Evolutionary conservation across 2,888 invertebrate genomes (phyloP).

Genomic region (Antitype chi): DNA sequence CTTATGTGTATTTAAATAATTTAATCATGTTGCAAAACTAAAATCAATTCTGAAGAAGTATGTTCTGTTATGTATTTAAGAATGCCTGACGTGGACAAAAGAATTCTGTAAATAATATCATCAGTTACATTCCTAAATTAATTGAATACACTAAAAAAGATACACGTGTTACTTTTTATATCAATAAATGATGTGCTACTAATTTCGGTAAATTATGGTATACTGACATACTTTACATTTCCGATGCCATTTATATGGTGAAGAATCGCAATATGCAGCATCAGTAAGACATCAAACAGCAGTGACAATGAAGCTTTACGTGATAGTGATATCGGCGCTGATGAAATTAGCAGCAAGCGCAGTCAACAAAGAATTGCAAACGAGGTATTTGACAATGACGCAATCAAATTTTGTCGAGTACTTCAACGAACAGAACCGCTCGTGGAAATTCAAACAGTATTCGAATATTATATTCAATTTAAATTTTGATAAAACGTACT

Average conservation of each 20-base stretch:
- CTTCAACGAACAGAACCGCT: conserved; percentile 7
- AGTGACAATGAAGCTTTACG: conserved; percentile 23
- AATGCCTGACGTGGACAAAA: background rate
- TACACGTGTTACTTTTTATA: background rate
- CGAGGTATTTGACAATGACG: conserved; percentile 6
- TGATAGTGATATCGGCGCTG: conserved; percentile 9
- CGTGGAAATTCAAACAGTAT: conserved; percentile 21
- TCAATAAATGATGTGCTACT: background rate
- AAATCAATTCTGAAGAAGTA: background rate
- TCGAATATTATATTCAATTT: background rate
- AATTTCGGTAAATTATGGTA: background rate
- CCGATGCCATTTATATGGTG: background rate
- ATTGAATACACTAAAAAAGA: background rate
- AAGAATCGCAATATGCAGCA: background rate
- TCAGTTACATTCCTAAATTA: conserved; percentile 5
- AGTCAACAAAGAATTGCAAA: conserved; percentile 24
- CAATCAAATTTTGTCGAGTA: background rate
- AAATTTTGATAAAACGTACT: background rate
- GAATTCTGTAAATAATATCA: background rate
- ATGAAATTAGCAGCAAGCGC: conserved; percentile 1
- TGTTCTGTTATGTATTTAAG: no score
- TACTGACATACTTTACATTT: background rate
- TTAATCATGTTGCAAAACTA: background rate
- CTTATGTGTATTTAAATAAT: no score
- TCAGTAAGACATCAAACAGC: background rate